Conservation (phyloP, 2,888 invertebrate genomes). For the Nomada hirtipes region DNA sequence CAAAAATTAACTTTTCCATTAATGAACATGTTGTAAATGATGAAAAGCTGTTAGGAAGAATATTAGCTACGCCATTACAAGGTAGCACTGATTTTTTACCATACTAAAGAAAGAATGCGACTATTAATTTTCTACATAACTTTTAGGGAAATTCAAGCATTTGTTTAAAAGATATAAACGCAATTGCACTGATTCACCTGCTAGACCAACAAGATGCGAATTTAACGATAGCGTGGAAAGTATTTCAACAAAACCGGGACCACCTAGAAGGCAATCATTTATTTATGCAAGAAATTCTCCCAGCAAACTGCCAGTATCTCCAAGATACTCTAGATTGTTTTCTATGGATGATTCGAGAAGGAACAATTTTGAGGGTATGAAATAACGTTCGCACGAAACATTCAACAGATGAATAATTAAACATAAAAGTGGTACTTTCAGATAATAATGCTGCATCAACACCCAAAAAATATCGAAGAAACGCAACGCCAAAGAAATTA, state of each 20-base stretch:
- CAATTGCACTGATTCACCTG: not conserved
- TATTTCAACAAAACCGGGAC: conserved; percentile 9
- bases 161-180: conserved; percentile 45
- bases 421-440: conserved; percentile 19
- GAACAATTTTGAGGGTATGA: conserved; percentile 40
- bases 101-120: not conserved
- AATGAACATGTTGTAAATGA: not conserved
- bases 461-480: conserved; percentile 3
- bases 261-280: conserved; percentile 20
- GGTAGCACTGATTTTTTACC: conserved; percentile 27
- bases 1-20: conserved; percentile 15
- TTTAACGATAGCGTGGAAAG: conserved; percentile 4
- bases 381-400: not conserved
- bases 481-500: not conserved
- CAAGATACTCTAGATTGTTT: conserved; percentile 50
- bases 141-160: conserved; percentile 51
- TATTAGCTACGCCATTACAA: conserved; percentile 31
- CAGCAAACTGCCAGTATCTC: conserved; percentile 16
- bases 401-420: not conserved
- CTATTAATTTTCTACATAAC: not conserved
- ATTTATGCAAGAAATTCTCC: not conserved
- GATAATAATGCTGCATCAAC: conserved; percentile 31
- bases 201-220: not conserved
- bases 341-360: not conserved
- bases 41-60: conserved; percentile 7